Evolutionary conservation across 2,113 vertebrate species (phyloP).

Genomic region (Periophthalmus modestus): DNA sequence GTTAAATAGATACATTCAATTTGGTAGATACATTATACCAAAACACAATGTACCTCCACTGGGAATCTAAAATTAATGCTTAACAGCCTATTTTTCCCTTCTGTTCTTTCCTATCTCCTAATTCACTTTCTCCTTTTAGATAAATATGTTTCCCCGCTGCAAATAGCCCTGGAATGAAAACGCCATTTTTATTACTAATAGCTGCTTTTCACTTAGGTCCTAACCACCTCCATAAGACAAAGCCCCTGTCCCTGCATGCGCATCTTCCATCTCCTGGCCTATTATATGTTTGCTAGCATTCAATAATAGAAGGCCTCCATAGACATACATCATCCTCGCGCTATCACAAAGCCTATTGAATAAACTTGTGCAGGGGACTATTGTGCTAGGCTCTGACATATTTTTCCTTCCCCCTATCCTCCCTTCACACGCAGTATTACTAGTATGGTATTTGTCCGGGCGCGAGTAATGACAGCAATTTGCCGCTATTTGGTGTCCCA

Average conservation of each 20-base stretch:
- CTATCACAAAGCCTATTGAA: constrained; percentile 59
- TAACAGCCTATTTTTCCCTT: constrained; percentile 24
- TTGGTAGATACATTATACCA: neutral
- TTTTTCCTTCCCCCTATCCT: constrained; percentile 29
- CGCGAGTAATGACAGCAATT: constrained; percentile 66
- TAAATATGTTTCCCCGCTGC: constrained; percentile 47
- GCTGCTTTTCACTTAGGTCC: constrained; percentile 62
- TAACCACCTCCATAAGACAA: constrained; percentile 59
- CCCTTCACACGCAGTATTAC: constrained; percentile 48
- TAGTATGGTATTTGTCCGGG: constrained; percentile 56
- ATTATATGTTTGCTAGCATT: constrained; percentile 72
- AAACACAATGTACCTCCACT: constrained; percentile 15
- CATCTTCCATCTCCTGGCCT: constrained; percentile 55
- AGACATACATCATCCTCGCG: constrained; percentile 61
- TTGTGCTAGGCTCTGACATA: constrained; percentile 50
- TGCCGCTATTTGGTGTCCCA: constrained; percentile 61
- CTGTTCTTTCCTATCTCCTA: constrained; percentile 20
- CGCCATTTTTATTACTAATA: constrained; percentile 70
- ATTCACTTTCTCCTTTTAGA: constrained; percentile 33
- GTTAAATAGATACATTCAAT: neutral
- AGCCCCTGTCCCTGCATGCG: constrained; percentile 46
- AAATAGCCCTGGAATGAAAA: constrained; percentile 67
- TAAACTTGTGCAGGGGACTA: constrained; percentile 54
- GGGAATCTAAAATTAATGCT: constrained; percentile 34
- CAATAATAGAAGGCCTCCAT: constrained; percentile 73